Conservation (phyloP, 2,888 invertebrate species). For the Clunio marinus region DNA sequence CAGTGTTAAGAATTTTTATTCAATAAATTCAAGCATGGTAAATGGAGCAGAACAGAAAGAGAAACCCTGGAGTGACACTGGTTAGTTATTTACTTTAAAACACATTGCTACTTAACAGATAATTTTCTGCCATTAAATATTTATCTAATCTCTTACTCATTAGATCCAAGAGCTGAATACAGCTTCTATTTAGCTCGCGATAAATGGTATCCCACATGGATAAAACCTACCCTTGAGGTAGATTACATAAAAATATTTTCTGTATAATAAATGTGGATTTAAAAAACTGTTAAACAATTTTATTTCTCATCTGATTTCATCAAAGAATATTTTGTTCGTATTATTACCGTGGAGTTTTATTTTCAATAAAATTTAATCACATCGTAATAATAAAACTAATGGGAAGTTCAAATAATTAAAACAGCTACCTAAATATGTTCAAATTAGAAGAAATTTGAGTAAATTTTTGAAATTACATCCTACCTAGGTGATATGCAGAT, state of each 20-base stretch:
- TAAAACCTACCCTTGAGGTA: slow-evolving; percentile 13
- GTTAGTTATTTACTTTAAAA: slow-evolving; percentile 20
- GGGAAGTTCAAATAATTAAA: too few relatives aligned
- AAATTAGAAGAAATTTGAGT: too few relatives aligned
- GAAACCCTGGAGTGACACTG: slow-evolving; percentile 24
- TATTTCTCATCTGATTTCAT: too few relatives aligned
- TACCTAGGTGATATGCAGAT: too few relatives aligned
- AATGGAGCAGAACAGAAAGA: neutral
- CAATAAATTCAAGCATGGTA: neutral
- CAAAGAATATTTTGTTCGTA: too few relatives aligned
- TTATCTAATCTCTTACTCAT: neutral
- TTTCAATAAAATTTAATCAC: too few relatives aligned
- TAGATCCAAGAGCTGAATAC: slow-evolving; percentile 26
- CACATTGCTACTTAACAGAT: neutral
- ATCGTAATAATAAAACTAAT: too few relatives aligned
- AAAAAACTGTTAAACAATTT: too few relatives aligned
- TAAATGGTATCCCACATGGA: slow-evolving; percentile 31
- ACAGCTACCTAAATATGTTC: too few relatives aligned
- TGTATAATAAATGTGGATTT: too few relatives aligned
- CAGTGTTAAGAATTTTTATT: slow-evolving; percentile 20
- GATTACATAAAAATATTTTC: slow-evolving; percentile 29
- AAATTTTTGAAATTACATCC: too few relatives aligned
- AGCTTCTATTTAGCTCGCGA: slow-evolving; percentile 16
- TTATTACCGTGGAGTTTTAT: too few relatives aligned
- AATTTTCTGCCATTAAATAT: neutral